Base-by-base conservation (phyloP, 2,797 vertebrate species). In the Manis pentadactyla region DNA sequence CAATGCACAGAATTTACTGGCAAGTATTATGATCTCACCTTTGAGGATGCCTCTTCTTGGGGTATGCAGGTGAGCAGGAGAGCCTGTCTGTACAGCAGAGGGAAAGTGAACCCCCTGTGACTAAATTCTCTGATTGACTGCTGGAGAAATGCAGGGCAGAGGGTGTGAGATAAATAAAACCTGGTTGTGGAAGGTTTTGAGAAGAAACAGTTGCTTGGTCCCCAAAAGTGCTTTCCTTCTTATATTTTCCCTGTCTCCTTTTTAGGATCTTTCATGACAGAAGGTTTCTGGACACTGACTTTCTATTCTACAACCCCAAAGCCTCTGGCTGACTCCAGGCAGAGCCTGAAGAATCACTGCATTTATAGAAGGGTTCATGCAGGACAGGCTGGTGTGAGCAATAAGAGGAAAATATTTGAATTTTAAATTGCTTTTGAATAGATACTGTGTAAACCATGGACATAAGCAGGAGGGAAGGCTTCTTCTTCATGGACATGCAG, bases 361-460 rank as follows among this genome's bases (percentile, higher is more conserved):
- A 4, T 74, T 71, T 75, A 63, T 0, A 3, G 46, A 42, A 85
- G 11, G 55, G 19, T 69, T 87, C 19, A 55, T 18, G 31, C 49
- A 75, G 42, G 69, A 68, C 14, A 15, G 42, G 0, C 12, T 85
- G 49, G 23, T 18, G 11, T 83, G 64, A 49, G 10, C 17, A 61
- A 19, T 71, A 29, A n/a, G 49, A 12, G n/a, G n/a, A 57, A 92
- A 94, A 51, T 31, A 86, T 57, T 61, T 21, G 12, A 86, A 90
- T 78, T 75, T 57, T 68, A 83, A 66, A 71, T 57, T 92, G 23
- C 29, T 94, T 89, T 96, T 66, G 21, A 94, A 59, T 11, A 95
- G 77, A 68, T 59, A 63, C 0, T 51, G 17, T 53, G 29, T 95
- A 81, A 90, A 95, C 39, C 84, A 78, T 4, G 74, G 79, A 42